A percentile compares a stretch with the other conserved stretches of the same genome.
Conservation (phyloP, 92 coral and sea anemone genomes). For the Heliopora coerulea region DNA sequence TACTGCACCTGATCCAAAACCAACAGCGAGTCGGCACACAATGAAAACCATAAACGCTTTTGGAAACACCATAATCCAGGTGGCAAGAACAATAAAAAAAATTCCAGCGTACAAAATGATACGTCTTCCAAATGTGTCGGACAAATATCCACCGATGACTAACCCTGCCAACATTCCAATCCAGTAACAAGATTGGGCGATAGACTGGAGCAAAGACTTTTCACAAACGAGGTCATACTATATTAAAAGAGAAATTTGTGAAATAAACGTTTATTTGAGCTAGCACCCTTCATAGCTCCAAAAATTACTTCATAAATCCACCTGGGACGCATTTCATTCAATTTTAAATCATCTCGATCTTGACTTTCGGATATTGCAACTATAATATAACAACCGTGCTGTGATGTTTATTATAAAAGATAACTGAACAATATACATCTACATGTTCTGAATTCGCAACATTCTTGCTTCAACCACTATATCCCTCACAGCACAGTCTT, state of each 20-base stretch:
- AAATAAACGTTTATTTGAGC: no score
- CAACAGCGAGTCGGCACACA: conserved; percentile 3
- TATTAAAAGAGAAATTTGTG: not conserved
- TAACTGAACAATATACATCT: no score
- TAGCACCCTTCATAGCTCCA: no score
- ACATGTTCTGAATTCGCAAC: no score
- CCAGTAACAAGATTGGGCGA: conserved; percentile 33
- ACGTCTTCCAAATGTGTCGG: conserved; percentile 32
- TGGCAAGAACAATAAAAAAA: not conserved
- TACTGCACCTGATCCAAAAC: conserved; percentile 19
- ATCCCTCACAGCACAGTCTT: no score
- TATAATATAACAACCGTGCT: no score
- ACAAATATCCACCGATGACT: conserved; percentile 11
- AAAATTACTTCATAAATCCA: no score
- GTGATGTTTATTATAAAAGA: no score
- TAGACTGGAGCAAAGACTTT: conserved; percentile 24
- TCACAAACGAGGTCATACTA: conserved; percentile 36
- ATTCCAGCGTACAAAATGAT: not conserved
- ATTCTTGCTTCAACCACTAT: no score
- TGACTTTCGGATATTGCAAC: no score
- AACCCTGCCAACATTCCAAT: conserved; percentile 28
- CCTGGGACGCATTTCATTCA: no score
- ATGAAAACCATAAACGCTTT: conserved; percentile 25
- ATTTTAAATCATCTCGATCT: no score
- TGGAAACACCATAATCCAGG: conserved; percentile 30